phyloP scores from a whole-genome alignment of 2,797 vertebrate species.

The Rhinatrema bivittatum region DNA sequence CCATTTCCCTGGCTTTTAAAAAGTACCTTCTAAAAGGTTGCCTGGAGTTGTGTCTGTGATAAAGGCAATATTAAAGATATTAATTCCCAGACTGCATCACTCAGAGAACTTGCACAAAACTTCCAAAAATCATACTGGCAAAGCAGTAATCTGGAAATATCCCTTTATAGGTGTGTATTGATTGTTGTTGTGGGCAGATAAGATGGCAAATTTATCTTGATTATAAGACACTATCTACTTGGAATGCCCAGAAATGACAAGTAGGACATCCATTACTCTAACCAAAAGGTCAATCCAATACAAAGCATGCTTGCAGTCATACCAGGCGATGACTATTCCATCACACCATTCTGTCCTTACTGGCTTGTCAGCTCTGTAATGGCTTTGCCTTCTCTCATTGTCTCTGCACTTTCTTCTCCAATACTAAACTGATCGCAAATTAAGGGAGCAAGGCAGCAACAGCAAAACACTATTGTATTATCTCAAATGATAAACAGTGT shows the following conservation, averaged over 20 bases:
- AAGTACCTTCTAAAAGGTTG: too few relatives aligned
- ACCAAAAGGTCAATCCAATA: conserved; percentile 55
- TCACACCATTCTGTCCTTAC: conserved; percentile 24
- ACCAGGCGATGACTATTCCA: conserved; percentile 39
- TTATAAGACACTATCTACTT: conserved; percentile 36
- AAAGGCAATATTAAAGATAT: too few relatives aligned
- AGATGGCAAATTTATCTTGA: conserved; percentile 46
- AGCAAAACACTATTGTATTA: conserved; percentile 26
- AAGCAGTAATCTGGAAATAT: conserved; percentile 35
- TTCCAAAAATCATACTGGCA: conserved; percentile 29
- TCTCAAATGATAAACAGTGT: conserved; percentile 38
- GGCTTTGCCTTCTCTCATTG: conserved; percentile 26
- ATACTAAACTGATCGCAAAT: conserved; percentile 20
- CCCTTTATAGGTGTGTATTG: conserved; percentile 23
- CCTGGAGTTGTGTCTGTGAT: too few relatives aligned
- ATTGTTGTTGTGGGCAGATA: conserved; percentile 22
- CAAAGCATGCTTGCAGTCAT: conserved; percentile 34
- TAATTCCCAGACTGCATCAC: too few relatives aligned
- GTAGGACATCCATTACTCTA: conserved; percentile 45
- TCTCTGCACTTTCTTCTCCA: conserved; percentile 6
- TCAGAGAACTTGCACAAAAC: not conserved
- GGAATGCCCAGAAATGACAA: conserved; percentile 28
- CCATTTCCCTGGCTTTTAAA: too few relatives aligned
- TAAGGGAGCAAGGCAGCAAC: conserved; percentile 16
- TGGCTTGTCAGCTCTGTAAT: conserved; percentile 40